Conservation (phyloP, 2,113 vertebrate genomes). For the Nannospalax galili region DNA sequence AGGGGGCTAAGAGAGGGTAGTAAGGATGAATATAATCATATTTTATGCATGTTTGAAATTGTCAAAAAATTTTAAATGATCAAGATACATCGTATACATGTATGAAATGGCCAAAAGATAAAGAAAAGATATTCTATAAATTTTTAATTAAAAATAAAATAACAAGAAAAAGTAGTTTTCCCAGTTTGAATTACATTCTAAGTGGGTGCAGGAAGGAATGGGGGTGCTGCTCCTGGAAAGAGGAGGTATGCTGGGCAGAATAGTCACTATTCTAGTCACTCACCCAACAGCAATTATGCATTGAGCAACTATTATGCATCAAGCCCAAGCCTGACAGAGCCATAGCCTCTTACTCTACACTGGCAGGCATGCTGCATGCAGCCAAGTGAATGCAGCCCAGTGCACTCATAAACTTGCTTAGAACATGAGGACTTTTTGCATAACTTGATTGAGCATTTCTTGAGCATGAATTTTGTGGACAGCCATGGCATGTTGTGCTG, state of each 20-base stretch:
- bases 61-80: no score
- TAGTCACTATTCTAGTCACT: not conserved
- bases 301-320: not conserved
- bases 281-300: not conserved
- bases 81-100: not conserved
- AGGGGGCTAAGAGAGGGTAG: not conserved
- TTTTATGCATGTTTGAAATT: no score
- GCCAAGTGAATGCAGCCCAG: not conserved
- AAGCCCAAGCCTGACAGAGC: not conserved
- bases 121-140: not conserved
- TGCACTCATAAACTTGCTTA: no score
- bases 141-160: not conserved
- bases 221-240: not conserved
- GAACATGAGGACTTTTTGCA: not conserved
- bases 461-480: no score
- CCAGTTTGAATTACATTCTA: not conserved
- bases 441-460: no score
- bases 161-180: not conserved
- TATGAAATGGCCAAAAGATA: not conserved
- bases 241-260: not conserved
- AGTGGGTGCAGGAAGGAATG: not conserved
- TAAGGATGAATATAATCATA: not conserved
- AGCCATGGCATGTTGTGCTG: not conserved
- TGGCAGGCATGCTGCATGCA: not conserved
- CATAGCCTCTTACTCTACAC: not conserved